Evolutionary conservation across 2,888 invertebrate species (phyloP), one percentile per base, ranked within the genome.

Genomic region (Diarsia dahlii): DNA sequence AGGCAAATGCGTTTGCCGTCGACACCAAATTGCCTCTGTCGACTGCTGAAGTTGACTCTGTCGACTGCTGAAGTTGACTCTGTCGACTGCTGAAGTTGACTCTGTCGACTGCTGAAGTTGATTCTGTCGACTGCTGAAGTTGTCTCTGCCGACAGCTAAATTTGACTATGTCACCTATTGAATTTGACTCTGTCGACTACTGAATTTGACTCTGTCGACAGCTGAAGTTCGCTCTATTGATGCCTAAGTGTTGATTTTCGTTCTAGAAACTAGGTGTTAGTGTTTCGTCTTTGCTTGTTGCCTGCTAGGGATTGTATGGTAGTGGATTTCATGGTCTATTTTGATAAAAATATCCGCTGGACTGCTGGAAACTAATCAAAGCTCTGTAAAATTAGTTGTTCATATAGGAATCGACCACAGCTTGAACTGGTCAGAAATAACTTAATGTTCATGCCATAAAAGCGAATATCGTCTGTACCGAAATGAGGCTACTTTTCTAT

Each of bases 281-380:
- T 13, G 46, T 23, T 58, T 20, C 56, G 76, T 46, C 45, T 80
- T 4, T 39, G 79, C 58, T 83, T 64, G 50, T 46, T 56, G 63
- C 34, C 34, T 56, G 70, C 68, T 72, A 23, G 23, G 45, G 50
- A 28, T 39, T 70, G 71, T 58, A 34, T 48, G 45, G 12, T 67
- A 39, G 4, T 66, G 1, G 52, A n/a, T n/a, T 10, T 50, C n/a
- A 48, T 71, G 48, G 54, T 50, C 28, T 23, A 48, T 71, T 71
- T 69, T 68, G 23, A 23, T 72, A 13, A 56, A 60, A 74, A 10
- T 60, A 34, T 56, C 23, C 12, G 18, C 9, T 54, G 12, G 4
- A 54, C 3, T 23, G 20, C 15, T 71, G 2, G 5, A 18, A 54
- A 13, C 5, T 0, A 34, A 76, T 23, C 3, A 45, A 39, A 10